phyloP scores from a whole-genome alignment of 2,888 invertebrate genomes.

The Aspidiotus rigidus region DNA sequence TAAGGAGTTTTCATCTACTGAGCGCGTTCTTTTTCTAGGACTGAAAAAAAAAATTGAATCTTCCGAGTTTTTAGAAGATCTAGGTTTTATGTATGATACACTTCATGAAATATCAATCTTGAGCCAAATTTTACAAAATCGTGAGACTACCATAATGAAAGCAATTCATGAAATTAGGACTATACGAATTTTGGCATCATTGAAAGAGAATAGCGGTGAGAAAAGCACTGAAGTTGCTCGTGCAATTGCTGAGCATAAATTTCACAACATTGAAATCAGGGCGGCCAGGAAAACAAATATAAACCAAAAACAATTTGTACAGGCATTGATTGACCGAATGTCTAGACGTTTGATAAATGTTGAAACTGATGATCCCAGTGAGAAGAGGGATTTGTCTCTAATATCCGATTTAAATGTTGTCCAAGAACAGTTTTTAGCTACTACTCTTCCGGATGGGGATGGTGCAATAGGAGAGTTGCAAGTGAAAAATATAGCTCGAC shows the following conservation, averaged over 20 bases:
- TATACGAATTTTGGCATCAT: too few relatives aligned
- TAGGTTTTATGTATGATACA: neutral
- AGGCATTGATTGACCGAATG: neutral
- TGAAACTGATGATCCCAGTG: neutral
- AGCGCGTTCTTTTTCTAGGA: neutral
- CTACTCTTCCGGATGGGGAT: too few relatives aligned
- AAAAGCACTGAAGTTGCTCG: too few relatives aligned
- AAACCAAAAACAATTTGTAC: neutral
- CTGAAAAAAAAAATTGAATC: neutral
- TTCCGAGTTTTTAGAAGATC: neutral
- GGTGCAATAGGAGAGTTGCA: neutral
- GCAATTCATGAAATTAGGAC: neutral
- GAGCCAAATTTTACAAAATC: neutral
- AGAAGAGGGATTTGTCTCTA: too few relatives aligned
- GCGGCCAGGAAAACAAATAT: neutral
- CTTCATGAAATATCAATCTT: neutral
- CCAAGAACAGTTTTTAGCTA: neutral
- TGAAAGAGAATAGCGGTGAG: too few relatives aligned
- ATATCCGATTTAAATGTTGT: neutral
- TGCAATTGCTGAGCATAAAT: neutral
- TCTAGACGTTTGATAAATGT: neutral
- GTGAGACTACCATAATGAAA: neutral
- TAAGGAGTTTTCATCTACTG: too few relatives aligned
- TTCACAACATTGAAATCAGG: neutral
- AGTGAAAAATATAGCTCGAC: neutral